phyloP scores from a whole-genome alignment of 2,113 vertebrate species.

The Hydropotes inermis region DNA sequence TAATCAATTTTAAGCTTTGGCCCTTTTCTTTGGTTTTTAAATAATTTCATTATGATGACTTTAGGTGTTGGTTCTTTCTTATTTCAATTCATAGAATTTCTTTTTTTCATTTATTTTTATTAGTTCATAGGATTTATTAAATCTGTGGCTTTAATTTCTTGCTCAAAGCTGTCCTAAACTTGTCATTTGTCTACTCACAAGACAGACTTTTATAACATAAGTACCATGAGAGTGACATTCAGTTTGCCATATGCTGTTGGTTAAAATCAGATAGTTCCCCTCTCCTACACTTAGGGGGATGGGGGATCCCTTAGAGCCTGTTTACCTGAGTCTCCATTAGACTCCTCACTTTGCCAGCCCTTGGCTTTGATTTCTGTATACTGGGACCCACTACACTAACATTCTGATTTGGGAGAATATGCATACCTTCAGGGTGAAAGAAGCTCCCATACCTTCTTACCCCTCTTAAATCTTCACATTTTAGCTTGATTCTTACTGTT shows the following conservation, averaged over 20 bases:
- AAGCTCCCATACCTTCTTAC: not conserved
- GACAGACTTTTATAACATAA: not conserved
- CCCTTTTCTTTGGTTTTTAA: not conserved
- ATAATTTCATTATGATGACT: not conserved
- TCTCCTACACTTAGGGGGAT: not conserved
- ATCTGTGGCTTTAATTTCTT: constrained; percentile 18
- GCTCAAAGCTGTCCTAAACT: not conserved
- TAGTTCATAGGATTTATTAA: not conserved
- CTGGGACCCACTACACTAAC: not conserved
- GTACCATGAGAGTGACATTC: not conserved
- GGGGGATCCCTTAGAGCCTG: not conserved
- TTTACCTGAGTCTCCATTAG: not conserved
- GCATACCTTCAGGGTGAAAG: not conserved
- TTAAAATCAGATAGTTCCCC: not conserved
- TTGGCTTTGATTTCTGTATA: not conserved
- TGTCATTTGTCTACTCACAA: not conserved
- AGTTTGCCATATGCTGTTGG: not conserved
- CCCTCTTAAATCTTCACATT: not conserved
- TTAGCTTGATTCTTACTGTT: not conserved
- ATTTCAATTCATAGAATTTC: not conserved
- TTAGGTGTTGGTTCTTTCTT: not conserved
- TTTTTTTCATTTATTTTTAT: not conserved
- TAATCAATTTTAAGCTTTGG: not conserved
- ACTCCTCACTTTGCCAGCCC: not conserved
- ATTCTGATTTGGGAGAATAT: not conserved